Percentiles rank a stretch among this genome's conserved stretches.
Evolutionary conservation across 2,113 vertebrate species (phyloP).

Genomic region (Pristiophorus japonicus): DNA sequence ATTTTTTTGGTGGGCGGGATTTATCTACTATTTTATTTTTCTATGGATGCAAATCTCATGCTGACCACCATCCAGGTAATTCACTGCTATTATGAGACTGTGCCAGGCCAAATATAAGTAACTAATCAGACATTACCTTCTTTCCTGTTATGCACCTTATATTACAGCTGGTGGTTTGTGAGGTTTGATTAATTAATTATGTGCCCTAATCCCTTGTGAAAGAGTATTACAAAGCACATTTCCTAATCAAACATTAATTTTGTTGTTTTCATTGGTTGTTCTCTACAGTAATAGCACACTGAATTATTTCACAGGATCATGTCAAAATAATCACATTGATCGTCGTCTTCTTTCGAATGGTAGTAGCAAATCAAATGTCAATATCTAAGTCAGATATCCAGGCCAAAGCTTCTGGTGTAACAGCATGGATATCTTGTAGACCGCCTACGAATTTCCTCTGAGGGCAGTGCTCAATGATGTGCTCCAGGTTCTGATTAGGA

Average conservation of each 20-base stretch:
- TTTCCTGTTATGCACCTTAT: background rate
- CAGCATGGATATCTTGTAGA: too few relatives aligned
- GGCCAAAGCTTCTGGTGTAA: too few relatives aligned
- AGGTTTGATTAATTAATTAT: background rate
- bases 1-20: background rate
- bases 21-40: slow-evolving; percentile 4
- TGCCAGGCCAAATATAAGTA: background rate
- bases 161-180: background rate
- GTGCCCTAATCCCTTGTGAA: background rate
- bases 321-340: background rate
- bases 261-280: background rate
- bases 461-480: too few relatives aligned
- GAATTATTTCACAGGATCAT: background rate
- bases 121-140: background rate
- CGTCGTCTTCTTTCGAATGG: too few relatives aligned
- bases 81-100: background rate
- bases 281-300: background rate
- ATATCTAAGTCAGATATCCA: too few relatives aligned
- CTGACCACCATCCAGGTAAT: slow-evolving; percentile 14
- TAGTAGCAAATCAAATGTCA: too few relatives aligned
- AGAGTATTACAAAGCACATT: background rate
- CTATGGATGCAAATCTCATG: slow-evolving; percentile 42
- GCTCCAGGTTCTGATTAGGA: too few relatives aligned
- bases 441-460: too few relatives aligned
- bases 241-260: background rate